Evolutionary conservation across 1,140 invertebrate genomes (phyloP).

Genomic region (Gerris buenoi): DNA sequence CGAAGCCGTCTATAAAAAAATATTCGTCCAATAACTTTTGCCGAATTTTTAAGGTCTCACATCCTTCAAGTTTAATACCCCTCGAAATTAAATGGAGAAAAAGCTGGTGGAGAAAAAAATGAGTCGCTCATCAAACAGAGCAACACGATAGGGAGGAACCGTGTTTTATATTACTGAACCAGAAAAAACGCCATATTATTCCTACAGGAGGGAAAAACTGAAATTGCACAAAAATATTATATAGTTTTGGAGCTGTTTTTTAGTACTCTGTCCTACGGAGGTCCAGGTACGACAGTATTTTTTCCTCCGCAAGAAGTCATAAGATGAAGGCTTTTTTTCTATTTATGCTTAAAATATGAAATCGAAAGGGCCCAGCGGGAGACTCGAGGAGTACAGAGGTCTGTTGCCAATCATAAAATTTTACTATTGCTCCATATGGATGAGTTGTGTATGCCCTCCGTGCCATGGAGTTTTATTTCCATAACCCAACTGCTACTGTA

Average conservation of each 20-base stretch:
- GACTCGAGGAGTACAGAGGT: not conserved
- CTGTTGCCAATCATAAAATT: conserved; percentile 11
- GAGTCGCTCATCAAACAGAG: too few relatives aligned
- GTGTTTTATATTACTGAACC: not conserved
- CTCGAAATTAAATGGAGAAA: too few relatives aligned
- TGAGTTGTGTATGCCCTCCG: conserved; percentile 7
- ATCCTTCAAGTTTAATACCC: too few relatives aligned
- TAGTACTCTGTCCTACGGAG: not conserved
- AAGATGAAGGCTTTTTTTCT: not conserved
- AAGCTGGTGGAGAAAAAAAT: too few relatives aligned
- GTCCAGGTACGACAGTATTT: not conserved
- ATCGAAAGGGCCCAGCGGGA: not conserved
- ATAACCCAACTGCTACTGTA: not conserved
- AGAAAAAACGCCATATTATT: not conserved
- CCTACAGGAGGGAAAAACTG: not conserved
- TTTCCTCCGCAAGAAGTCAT: not conserved
- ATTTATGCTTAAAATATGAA: conserved; percentile 7
- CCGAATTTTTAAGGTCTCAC: too few relatives aligned
- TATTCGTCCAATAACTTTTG: too few relatives aligned
- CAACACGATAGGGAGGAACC: too few relatives aligned
- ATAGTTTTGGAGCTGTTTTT: not conserved
- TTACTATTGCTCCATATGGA: conserved; percentile 8
- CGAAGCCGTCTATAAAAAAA: too few relatives aligned
- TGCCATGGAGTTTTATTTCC: conserved; percentile 1
- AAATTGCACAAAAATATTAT: not conserved